Conservation (phyloP, 23 tunicate genomes). For the Trididemnum nubilum region DNA sequence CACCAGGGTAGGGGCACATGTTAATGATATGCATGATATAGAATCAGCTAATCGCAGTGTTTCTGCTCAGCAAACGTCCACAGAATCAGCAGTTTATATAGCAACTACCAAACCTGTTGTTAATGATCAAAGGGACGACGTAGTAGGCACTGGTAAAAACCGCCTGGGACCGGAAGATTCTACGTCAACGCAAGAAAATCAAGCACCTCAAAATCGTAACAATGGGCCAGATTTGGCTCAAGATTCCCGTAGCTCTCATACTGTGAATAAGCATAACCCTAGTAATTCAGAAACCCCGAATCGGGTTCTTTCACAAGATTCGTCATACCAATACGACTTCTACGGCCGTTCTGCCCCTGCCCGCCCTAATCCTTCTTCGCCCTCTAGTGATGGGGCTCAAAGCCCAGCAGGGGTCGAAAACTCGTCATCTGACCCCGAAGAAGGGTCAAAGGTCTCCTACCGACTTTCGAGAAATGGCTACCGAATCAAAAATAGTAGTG, state of each 20-base stretch:
- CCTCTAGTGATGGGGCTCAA: neutral
- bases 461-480: slow-evolving; percentile 34
- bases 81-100: too few species aligned
- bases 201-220: too few species aligned
- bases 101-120: too few species aligned
- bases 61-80: too few species aligned
- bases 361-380: neutral
- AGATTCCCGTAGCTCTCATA: neutral
- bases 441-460: slow-evolving; percentile 26
- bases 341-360: slow-evolving; percentile 25
- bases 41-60: neutral
- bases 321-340: slow-evolving; percentile 41
- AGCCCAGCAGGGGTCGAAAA: neutral
- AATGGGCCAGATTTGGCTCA: neutral
- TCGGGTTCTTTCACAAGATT: slow-evolving; percentile 25
- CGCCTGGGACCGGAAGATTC: too few species aligned
- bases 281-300: neutral
- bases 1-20: slow-evolving; percentile 16
- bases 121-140: too few species aligned
- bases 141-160: too few species aligned
- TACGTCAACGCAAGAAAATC: neutral
- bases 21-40: neutral
- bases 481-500: slow-evolving; percentile 16
- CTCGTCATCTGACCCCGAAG: neutral
- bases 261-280: too few species aligned